Evolutionary conservation across 2,888 invertebrate genomes (phyloP), one percentile per base, ranked within the genome.

Genomic region (Heliconius sara): DNA sequence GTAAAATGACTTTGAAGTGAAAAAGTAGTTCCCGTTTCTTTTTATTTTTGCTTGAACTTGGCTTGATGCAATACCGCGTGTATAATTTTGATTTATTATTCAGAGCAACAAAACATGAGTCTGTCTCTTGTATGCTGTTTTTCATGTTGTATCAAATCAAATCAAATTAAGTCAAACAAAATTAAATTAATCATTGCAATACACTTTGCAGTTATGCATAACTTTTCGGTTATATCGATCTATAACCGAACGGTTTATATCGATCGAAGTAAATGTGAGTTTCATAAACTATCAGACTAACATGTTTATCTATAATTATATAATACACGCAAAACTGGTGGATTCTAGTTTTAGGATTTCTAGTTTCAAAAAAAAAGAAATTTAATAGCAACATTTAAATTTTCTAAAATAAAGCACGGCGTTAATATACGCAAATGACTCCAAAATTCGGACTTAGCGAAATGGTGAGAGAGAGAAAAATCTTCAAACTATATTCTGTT

Each of bases 221-320:
- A 16, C 43, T 70, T n/a, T n/a, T n/a, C n/a, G n/a, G n/a, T n/a
- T n/a, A n/a, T n/a, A n/a, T n/a, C n/a, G n/a, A n/a, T n/a, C n/a
- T n/a, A n/a, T n/a, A n/a, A n/a, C n/a, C n/a, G n/a, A n/a, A n/a
- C 25, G 7, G 25, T 27, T 43, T 16, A 25, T 70, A 70, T 70
- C 25, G 70, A 70, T 70, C 16, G 16, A 19, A 27, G 70, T 27
- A 25, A 70, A 70, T 70, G 25, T 43, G 70, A 70, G 16, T 43
- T 47, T 70, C n/a, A 43, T 70, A 70, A 47, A 25, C 70, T 70
- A 70, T 70, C 25, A 16, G 25, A 1, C 70, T 70, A 47, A 47
- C 19, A 43, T 70, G 25, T 9, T 25, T 70, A 3, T 47, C 25
- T 16, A 47, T 70, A 70, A 70, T 70, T 70, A 19, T 16, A 43